phyloP scores from a whole-genome alignment of 2,888 invertebrate species.

The Neoascia interrupta region DNA sequence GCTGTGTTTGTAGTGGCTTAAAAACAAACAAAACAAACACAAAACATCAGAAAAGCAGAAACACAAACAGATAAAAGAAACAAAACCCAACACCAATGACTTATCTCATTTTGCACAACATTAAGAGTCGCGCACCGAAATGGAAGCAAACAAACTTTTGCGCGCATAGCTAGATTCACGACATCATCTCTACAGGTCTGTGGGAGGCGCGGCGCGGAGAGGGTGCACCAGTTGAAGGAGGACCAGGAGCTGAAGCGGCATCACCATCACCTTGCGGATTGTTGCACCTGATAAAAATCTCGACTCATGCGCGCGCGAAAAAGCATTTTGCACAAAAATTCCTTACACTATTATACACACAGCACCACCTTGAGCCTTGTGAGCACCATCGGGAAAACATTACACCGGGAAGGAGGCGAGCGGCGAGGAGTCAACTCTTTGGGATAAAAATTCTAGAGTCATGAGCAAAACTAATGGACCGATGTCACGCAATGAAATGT shows the following conservation, averaged over 20 bases:
- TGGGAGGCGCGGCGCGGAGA: neutral
- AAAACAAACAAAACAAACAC: slow-evolving; percentile 8
- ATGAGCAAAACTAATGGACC: slow-evolving; percentile 74
- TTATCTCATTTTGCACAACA: slow-evolving; percentile 68
- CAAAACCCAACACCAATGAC: slow-evolving; percentile 58
- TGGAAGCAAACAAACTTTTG: slow-evolving; percentile 56
- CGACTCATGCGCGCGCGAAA: slow-evolving; percentile 66
- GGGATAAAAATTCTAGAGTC: slow-evolving; percentile 70
- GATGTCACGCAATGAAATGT: slow-evolving; percentile 73
- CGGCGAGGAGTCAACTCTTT: slow-evolving; percentile 31
- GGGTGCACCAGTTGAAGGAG: slow-evolving; percentile 27
- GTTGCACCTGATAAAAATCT: slow-evolving; percentile 74
- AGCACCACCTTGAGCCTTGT: no score
- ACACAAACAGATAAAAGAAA: slow-evolving; percentile 25
- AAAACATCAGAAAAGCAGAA: slow-evolving; percentile 14
- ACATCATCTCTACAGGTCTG: no score
- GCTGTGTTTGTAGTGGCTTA: slow-evolving; percentile 36
- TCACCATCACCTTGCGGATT: slow-evolving; percentile 71
- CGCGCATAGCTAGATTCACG: slow-evolving; percentile 25
- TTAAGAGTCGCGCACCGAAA: slow-evolving; percentile 68
- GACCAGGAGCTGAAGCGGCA: slow-evolving; percentile 44
- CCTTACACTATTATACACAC: neutral
- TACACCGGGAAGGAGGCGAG: neutral
- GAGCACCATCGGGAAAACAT: no score
- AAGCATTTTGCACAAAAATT: slow-evolving; percentile 66